Percentiles rank a stretch among this genome's conserved stretches.
Conservation (phyloP, 1,140 invertebrate genomes). For the Drosophila micromelanica region DNA sequence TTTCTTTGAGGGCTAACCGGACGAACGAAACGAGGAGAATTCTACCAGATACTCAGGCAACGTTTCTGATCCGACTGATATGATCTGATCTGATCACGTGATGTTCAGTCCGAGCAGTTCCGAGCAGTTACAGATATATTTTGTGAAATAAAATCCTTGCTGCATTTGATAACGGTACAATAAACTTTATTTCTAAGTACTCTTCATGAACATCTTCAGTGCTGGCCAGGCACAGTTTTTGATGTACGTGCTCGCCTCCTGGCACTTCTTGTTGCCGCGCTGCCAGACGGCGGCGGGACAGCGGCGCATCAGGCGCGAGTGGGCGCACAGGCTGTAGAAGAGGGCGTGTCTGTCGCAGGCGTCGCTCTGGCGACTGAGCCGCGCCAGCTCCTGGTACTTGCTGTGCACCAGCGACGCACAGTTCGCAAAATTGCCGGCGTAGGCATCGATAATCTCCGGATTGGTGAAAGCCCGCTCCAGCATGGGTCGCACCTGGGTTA, state of each 20-base stretch:
- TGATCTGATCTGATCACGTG: no score
- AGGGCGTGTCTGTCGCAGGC: constrained; percentile 64
- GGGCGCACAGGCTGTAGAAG: constrained; percentile 69
- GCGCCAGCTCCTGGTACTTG: constrained; percentile 46
- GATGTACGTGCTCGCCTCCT: constrained; percentile 44
- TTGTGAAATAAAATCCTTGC: constrained; percentile 57
- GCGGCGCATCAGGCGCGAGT: constrained; percentile 49
- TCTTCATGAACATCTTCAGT: constrained; percentile 67
- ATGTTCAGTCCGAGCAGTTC: constrained; percentile 86
- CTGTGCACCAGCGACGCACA: constrained; percentile 43
- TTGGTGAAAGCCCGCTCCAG: constrained; percentile 53
- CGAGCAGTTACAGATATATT: constrained; percentile 72
- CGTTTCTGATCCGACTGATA: constrained; percentile 73
- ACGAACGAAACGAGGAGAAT: constrained; percentile 27
- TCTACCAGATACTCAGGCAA: constrained; percentile 63
- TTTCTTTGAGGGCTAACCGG: constrained; percentile 59
- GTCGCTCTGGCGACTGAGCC: constrained; percentile 58
- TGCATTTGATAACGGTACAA: constrained; percentile 68
- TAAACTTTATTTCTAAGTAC: constrained; percentile 44
- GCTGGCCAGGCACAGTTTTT: constrained; percentile 62
- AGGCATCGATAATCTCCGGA: constrained; percentile 48
- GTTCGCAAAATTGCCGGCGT: constrained; percentile 51
- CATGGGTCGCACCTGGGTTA: constrained; percentile 51
- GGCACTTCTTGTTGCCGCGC: constrained; percentile 55
- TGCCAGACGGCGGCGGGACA: constrained; percentile 59